phyloP scores from a whole-genome alignment of 2,113 vertebrate species.

The Tragelaphus strepsiceros region DNA sequence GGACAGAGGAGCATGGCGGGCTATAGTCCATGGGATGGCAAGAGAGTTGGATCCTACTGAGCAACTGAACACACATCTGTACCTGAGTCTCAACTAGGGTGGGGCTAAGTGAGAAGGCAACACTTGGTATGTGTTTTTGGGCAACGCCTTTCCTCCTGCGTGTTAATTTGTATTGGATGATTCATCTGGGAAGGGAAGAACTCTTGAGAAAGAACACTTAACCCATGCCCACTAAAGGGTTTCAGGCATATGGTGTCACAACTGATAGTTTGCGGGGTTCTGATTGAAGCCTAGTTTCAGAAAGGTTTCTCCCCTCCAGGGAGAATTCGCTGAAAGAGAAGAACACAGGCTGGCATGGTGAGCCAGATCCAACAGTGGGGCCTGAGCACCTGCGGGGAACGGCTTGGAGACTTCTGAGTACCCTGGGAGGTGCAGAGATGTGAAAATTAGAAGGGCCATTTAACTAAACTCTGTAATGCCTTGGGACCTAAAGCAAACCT shows the following conservation, averaged over 20 bases:
- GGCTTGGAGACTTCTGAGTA: neutral
- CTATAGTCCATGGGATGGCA: neutral
- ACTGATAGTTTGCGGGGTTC: neutral
- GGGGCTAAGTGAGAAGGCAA: neutral
- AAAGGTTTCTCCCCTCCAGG: neutral
- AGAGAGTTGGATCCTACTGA: neutral
- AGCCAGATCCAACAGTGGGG: neutral
- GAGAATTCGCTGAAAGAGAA: neutral
- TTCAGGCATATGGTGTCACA: neutral
- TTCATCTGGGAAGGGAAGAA: neutral
- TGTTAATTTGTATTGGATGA: neutral
- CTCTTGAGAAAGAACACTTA: neutral
- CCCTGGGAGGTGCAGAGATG: neutral
- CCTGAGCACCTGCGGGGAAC: neutral
- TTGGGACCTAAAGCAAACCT: neutral
- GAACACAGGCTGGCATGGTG: neutral
- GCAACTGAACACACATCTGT: neutral
- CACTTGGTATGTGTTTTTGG: neutral
- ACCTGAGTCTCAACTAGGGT: neutral
- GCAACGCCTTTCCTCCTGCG: neutral
- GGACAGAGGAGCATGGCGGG: neutral
- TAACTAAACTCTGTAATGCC: neutral
- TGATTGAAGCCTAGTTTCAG: neutral
- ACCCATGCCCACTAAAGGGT: neutral
- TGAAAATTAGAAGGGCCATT: neutral